Evolutionary conservation across 2,113 vertebrate genomes (phyloP).

Genomic region (Petrocephalus zakoni): DNA sequence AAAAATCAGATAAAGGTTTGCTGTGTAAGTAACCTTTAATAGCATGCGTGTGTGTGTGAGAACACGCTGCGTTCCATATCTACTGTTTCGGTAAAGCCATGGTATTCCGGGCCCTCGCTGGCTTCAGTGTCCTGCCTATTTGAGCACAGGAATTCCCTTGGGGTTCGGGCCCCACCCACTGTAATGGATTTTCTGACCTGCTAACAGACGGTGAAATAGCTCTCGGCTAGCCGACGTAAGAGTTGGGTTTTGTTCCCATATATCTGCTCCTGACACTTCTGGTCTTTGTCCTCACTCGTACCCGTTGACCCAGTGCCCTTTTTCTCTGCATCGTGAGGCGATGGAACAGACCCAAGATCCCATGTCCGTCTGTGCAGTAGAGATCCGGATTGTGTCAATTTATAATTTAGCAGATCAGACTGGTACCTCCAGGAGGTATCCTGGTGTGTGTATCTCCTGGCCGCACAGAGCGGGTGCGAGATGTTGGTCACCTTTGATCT

Average conservation of each 20-base stretch:
- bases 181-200: neutral
- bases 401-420: neutral
- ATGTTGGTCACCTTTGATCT: neutral
- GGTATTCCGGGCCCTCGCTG: neutral
- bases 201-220: neutral
- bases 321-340: neutral
- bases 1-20: neutral
- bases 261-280: neutral
- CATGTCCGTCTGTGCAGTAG: neutral
- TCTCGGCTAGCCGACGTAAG: neutral
- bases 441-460: neutral
- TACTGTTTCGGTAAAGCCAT: neutral
- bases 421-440: neutral
- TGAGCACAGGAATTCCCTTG: too few species aligned
- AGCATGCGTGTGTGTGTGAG: neutral
- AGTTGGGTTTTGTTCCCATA: neutral
- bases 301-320: neutral
- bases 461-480: neutral
- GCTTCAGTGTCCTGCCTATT: neutral
- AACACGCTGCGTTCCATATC: neutral
- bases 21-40: neutral
- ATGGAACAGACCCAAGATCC: neutral
- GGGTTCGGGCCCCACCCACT: neutral
- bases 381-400: neutral
- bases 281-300: neutral